Base-by-base conservation (phyloP, 1,140 invertebrate genomes). In the Drosophila nannoptera region DNA sequence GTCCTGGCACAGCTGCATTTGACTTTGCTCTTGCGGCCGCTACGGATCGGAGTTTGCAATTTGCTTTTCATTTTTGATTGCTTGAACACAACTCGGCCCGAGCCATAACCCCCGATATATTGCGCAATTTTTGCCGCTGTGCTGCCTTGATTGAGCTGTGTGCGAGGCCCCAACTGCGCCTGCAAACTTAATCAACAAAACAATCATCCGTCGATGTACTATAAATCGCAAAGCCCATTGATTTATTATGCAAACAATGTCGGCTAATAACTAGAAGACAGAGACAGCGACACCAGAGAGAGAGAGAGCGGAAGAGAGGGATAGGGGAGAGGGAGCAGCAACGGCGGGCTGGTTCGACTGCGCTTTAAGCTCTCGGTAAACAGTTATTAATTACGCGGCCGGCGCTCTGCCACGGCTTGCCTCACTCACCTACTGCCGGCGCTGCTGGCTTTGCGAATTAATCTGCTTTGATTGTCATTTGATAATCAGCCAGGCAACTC, bases 391-490 rank as follows among this genome's bases (percentile, higher is more conserved):
- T 84, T 84, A 78, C 48, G 42, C 55, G 35, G 31, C 65, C 61
- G 69, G 69, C 55, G 65, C 64, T 70, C 70, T 60, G 60, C 53
- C 53, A 40, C 46, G 61, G 80, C 80, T 83, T 84, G 62, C 75
- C 58, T 62, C 59, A 65, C 45, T 62, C 59, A 62, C 49, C 54
- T 45, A 16, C 71, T 72, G 73, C 73, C 73, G 77, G 53, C 60
- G 32, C n/a, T 40, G 50, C 54, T 58, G 73, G 75, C 82, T 84
- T 78, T 40, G 65, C 59, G 63, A 75, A 80, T 84, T 84, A 86
- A 84, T 75, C 81, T 81, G 81, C 73, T 84, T 77, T 84, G 81
- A 84, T 84, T 84, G 81, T 77, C 77, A 77, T 60, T 82, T 73
- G 78, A 81, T 73, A 81, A 81, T 50, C 45, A 56, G 33, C 31